These are phyloP conservation scores for Drosophila colorata DNA, from an alignment of 2,888 invertebrate genomes.

Conservation along the genomic window DNA sequence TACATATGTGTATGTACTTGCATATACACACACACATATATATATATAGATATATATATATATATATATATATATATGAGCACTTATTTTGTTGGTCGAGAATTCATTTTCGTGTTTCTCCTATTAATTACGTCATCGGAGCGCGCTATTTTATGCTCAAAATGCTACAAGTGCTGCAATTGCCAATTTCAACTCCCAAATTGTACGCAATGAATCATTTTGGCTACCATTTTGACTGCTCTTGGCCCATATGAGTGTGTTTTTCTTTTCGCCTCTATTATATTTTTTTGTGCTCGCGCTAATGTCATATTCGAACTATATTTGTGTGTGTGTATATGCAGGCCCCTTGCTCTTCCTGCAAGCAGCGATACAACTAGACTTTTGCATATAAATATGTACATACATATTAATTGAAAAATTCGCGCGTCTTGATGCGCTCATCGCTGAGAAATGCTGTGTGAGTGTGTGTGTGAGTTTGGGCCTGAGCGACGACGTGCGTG, in stretches of 20 bases:
- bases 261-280: too few species aligned
- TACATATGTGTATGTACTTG: conserved; percentile 17
- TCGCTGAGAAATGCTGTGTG: conserved; percentile 73
- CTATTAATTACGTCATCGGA: conserved; percentile 76
- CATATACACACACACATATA: neutral
- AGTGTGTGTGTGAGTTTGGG: conserved; percentile 25
- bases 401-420: conserved; percentile 78
- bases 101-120: conserved; percentile 61
- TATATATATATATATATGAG: conserved; percentile 22
- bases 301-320: conserved; percentile 55
- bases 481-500: conserved; percentile 5
- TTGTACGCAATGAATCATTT: conserved; percentile 69
- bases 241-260: conserved; percentile 68
- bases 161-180: conserved; percentile 58
- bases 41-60: conserved; percentile 3
- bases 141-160: conserved; percentile 65
- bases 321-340: conserved; percentile 2
- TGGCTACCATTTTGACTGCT: conserved; percentile 51
- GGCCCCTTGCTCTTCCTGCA: conserved; percentile 25
- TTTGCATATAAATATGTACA: conserved; percentile 37
- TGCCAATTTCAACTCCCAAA: conserved; percentile 55
- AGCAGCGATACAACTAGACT: conserved; percentile 24
- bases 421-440: conserved; percentile 83
- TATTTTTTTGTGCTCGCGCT: conserved; percentile 26
- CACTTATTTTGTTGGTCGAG: conserved; percentile 42